phyloP scores from a whole-genome alignment of 2,888 invertebrate genomes.

The Amblyteles armatorius region DNA sequence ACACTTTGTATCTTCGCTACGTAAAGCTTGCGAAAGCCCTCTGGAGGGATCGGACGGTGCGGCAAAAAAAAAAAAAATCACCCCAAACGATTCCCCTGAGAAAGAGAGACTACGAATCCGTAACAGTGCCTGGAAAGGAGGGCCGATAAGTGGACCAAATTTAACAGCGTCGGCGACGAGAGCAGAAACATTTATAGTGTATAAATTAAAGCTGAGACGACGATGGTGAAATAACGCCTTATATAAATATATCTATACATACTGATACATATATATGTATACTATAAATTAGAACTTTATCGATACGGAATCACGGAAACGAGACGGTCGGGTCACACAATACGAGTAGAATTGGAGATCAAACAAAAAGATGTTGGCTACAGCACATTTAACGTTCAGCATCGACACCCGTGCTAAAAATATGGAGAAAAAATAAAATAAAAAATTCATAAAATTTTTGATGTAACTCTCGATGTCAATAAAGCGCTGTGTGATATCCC shows the following conservation, averaged over 20 bases:
- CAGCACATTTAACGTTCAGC: constrained; percentile 10
- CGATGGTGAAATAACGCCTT: constrained; percentile 44
- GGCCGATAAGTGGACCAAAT: constrained; percentile 62
- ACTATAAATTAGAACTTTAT: constrained; percentile 38
- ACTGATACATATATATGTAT: background rate
- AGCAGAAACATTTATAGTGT: constrained; percentile 39
- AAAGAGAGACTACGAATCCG: constrained; percentile 11
- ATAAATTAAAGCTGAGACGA: constrained; percentile 40
- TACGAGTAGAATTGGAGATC: background rate
- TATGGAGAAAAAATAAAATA: background rate
- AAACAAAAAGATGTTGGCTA: background rate
- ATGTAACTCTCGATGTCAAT: constrained; percentile 67
- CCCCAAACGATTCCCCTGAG: constrained; percentile 13
- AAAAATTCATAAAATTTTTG: constrained; percentile 19
- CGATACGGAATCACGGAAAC: constrained; percentile 12
- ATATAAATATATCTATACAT: constrained; percentile 14
- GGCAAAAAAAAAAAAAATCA: constrained; percentile 13
- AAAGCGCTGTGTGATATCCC: constrained; percentile 58
- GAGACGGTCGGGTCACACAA: background rate
- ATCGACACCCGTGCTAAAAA: constrained; percentile 11
- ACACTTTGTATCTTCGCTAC: constrained; percentile 17
- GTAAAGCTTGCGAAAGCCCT: background rate
- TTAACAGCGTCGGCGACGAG: constrained; percentile 38
- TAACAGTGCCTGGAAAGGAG: constrained; percentile 51
- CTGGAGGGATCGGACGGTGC: constrained; percentile 19